Conservation (phyloP, 2,113 vertebrate genomes). For the Alligator sinensis region DNA sequence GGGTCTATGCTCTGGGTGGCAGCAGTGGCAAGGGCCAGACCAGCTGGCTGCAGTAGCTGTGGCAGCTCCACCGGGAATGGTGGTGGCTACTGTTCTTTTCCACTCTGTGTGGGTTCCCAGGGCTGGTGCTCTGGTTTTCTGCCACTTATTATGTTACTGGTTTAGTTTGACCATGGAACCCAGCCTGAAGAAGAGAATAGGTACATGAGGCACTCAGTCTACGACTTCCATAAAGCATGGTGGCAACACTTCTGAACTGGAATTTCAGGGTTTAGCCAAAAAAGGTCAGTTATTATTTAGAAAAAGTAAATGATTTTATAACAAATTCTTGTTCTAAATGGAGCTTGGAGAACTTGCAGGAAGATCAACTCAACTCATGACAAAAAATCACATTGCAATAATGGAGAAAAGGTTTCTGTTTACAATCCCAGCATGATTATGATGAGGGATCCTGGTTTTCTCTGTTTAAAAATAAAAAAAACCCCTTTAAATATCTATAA, state of each 20-base stretch:
- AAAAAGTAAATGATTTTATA: not conserved
- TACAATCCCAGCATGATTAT: conserved; percentile 65
- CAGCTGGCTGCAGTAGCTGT: too few species aligned
- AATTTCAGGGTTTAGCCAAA: conserved; percentile 20
- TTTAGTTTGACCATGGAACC: not conserved
- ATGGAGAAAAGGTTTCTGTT: conserved; percentile 63
- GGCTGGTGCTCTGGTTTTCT: too few species aligned
- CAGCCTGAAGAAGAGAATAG: not conserved
- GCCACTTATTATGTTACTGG: too few species aligned
- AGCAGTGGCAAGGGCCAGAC: too few species aligned
- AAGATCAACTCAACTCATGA: conserved; percentile 52
- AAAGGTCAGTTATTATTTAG: not conserved
- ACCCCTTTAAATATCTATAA: too few species aligned
- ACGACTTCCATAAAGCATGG: not conserved
- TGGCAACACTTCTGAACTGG: conserved; percentile 24
- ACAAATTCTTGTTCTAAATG: conserved; percentile 21
- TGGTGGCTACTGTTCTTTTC: too few species aligned
- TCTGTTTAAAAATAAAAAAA: too few species aligned
- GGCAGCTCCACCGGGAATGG: too few species aligned
- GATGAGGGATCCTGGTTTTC: not conserved
- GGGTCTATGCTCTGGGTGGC: too few species aligned
- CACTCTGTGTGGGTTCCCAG: too few species aligned
- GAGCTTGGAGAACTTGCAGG: conserved; percentile 58
- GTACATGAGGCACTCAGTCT: not conserved
- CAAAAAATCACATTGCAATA: conserved; percentile 69